These are phyloP conservation scores for Saimiri boliviensis DNA, from an alignment of 2,113 vertebrate species.

Conservation along the genomic window DNA sequence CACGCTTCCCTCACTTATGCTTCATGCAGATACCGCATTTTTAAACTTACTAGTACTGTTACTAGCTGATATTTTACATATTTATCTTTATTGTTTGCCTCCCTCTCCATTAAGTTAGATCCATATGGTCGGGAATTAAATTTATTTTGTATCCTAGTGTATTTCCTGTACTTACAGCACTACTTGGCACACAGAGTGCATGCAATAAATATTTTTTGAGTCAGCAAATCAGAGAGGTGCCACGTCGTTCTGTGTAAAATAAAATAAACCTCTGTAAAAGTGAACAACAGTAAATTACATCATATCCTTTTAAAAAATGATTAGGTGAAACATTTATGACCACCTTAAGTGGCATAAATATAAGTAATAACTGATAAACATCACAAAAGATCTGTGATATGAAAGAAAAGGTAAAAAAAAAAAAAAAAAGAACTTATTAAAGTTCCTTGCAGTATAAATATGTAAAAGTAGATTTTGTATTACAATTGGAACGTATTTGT, in stretches of 20 bases:
- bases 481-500: background rate
- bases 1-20: background rate
- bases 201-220: slow-evolving; percentile 4
- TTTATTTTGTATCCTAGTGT: background rate
- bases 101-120: background rate
- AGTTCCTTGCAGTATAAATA: background rate
- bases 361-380: background rate
- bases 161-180: background rate
- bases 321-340: background rate
- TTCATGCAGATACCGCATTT: background rate
- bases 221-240: background rate
- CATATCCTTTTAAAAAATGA: background rate
- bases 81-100: background rate
- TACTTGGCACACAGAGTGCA: background rate
- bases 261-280: slow-evolving; percentile 1
- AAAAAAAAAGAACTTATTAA: background rate
- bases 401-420: background rate
- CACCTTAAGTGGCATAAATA: background rate
- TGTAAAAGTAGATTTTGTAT: background rate
- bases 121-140: background rate
- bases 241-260: background rate
- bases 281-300: background rate
- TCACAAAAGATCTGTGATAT: background rate
- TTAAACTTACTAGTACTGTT: background rate
- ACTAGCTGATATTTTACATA: background rate